phyloP scores from a whole-genome alignment of 1,140 invertebrate species.

The Hyphantria cunea region DNA sequence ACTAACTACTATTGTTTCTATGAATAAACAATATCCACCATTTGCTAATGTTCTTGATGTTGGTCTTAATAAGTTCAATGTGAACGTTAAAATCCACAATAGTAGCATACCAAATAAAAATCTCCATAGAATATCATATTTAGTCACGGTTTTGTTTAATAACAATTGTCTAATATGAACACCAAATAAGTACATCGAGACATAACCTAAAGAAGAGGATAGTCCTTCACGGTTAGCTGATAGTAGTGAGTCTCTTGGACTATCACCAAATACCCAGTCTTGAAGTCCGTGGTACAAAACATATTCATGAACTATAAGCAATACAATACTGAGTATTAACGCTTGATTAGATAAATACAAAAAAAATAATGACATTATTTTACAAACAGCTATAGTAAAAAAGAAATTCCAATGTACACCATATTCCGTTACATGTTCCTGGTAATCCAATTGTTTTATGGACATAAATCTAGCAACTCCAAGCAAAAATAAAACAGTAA shows the following conservation, averaged over 20 bases:
- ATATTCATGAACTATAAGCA: conserved; percentile 88
- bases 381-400: conserved; percentile 93
- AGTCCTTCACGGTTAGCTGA: conserved; percentile 95
- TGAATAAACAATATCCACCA: conserved; percentile 88
- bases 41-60: conserved; percentile 90
- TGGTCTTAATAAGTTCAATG: conserved; percentile 74
- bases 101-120: conserved; percentile 67
- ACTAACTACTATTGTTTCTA: conserved; percentile 83
- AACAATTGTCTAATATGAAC: conserved; percentile 86
- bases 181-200: conserved; percentile 90
- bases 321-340: conserved; percentile 77
- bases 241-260: conserved; percentile 84
- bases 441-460: conserved; percentile 89
- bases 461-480: conserved; percentile 87
- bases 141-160: conserved; percentile 62
- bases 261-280: conserved; percentile 87
- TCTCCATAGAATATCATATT: conserved; percentile 46
- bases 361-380: conserved; percentile 86
- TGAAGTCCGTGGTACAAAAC: conserved; percentile 84
- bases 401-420: conserved; percentile 99
- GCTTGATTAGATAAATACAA: conserved; percentile 77
- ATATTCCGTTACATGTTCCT: conserved; percentile 95
- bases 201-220: conserved; percentile 91
- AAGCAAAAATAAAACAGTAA: conserved; percentile 84
- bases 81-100: conserved; percentile 76